Base-by-base conservation (phyloP, 2,113 vertebrate species). In the Circaetus gallicus region DNA sequence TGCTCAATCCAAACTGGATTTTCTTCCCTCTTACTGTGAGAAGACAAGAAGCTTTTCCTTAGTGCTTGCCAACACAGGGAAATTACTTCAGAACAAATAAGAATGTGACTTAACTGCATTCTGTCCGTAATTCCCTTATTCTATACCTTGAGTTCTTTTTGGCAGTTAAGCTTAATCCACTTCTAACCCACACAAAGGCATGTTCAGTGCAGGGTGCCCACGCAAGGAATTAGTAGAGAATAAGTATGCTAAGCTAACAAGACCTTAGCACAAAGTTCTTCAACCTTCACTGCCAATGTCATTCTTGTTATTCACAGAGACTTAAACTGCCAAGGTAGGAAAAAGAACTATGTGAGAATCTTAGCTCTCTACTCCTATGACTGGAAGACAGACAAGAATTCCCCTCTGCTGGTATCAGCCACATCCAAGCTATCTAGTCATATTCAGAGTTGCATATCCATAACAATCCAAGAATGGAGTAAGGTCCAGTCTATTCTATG, bases 121-220 rank as follows among this genome's bases (percentile, higher is more conserved):
- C 67, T 92, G 25, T 63, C 90, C 8, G 1, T 93, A 96, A 97
- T 94, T 91, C 87, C 47, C 42, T 90, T 92, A 95, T 96, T 93
- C 93, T 82, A 26, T 73, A 88, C 53, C 88, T 91, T 53, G 1
- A 83, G 63, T 65, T 87, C 88, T 91, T 95, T 81, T 79, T 82
- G 78, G 81, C 73, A 91, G 93, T 91, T 93, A 76, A 91, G 61
- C 70, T 94, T 96, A 95, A 97, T 97, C 90, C 74, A 93, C 71
- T 96, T 94, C 53, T 90, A 96, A 93, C 78, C 82, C 90, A 85
- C 95, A 95, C 90, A 97, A 96, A 96, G 58, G 31, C 91, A 71
- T 22, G 81, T 74, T 94, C 91, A 76, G 70, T 28, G 40, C 74
- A 91, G 49, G 65, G 74, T 95, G 85, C 92, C 93, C 90, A 96